A percentile compares a stretch with the other conserved stretches of the same genome.
Conservation (phyloP, 2,888 invertebrate genomes). For the Marasmarcha lunaedactyla region DNA sequence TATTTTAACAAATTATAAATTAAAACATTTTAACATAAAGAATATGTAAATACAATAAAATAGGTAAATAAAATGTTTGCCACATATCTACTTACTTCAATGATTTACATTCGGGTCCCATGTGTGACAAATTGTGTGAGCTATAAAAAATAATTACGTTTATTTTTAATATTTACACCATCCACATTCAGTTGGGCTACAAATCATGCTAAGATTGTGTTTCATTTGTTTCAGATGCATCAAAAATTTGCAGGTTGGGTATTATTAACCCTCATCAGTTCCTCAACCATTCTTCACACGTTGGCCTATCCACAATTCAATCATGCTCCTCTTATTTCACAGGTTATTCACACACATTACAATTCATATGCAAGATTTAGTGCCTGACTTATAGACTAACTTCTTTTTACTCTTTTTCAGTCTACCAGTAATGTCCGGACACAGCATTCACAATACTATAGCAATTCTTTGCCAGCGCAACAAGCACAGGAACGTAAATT, state of each 20-base stretch:
- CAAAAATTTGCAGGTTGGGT: conserved; percentile 77
- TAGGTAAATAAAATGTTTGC: no score
- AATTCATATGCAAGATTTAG: neutral
- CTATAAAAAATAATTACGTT: no score
- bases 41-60: no score
- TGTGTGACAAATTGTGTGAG: no score
- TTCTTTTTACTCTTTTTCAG: conserved; percentile 31
- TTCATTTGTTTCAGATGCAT: conserved; percentile 44
- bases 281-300: conserved; percentile 75
- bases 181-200: no score
- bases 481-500: conserved; percentile 79
- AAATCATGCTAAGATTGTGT: no score
- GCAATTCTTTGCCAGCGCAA: conserved; percentile 46
- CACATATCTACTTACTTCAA: no score
- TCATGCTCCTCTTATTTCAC: conserved; percentile 49
- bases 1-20: no score
- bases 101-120: no score
- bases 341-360: conserved; percentile 43
- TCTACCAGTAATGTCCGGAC: conserved; percentile 56
- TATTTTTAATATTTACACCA: no score
- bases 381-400: neutral
- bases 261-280: conserved; percentile 76
- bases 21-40: no score
- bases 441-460: conserved; percentile 59
- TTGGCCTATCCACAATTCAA: conserved; percentile 73